Evolutionary conservation across 2,888 invertebrate species (phyloP), one percentile per base, ranked within the genome.

Genomic region (Patella ulyssiponensis): DNA sequence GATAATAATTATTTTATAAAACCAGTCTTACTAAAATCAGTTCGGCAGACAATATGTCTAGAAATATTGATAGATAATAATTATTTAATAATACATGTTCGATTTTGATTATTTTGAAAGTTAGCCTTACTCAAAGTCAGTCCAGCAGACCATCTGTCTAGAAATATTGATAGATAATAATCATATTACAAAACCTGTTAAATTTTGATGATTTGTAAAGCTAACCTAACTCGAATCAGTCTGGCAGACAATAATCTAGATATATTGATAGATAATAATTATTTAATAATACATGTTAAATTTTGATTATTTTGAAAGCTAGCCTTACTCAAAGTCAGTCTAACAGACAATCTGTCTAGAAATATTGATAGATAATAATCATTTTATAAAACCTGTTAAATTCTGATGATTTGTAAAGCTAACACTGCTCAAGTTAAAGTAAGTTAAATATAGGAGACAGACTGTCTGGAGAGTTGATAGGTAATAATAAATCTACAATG

Each of bases 401-500:
- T 33, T 64, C 20, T 64, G 64, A 64, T 64, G 20, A 64, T 23
- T 23, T 64, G 23, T 64, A 15, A 15, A 64, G 64, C 64, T 64
- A 64, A 23, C 64, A 23, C 23, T 20, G 23, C 64, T 64, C 64
- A 23, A 23, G 23, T 23, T 64, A 64, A 23, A 64, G 20, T 64
- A 64, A 23, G 44, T 44, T 44, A 44, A 44, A 44, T 44, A 44
- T 44, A 9, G 23, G 64, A 64, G 64, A 64, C 64, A 64, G 64
- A 23, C 64, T 64, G 64, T 64, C 64, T 64, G 14, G 64, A 64
- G 23, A 64, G 64, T 64, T 64, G 64, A 64, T 64, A 64, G 64
- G 23, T 64, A 44, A 44, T 44, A 44, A 44, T 44, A 44, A 44
- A 9, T 44, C 44, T 44, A 7, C 44, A 44, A 44, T 44, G 44